phyloP scores from a whole-genome alignment of 2,888 invertebrate species.

The Tricholauxania praeusta region DNA sequence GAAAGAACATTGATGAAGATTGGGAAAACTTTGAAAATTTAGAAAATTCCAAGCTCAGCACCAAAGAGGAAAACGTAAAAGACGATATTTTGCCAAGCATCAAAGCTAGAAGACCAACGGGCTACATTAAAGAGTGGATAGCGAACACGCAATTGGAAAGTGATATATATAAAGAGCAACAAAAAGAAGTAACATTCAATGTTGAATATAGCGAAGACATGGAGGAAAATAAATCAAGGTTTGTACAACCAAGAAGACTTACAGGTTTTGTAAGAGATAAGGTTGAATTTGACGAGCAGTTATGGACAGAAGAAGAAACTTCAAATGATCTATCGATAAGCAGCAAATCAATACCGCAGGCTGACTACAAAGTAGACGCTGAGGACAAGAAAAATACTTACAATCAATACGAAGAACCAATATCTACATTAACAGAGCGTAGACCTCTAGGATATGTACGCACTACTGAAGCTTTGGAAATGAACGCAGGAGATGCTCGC shows the following conservation, averaged over 20 bases:
- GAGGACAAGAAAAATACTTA: neutral
- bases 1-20: slow-evolving; percentile 60
- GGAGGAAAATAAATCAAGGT: slow-evolving; percentile 31
- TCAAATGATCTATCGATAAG: neutral
- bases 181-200: neutral
- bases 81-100: neutral
- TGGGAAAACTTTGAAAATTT: slow-evolving; percentile 57
- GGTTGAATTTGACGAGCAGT: neutral
- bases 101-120: neutral
- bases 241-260: slow-evolving; percentile 34
- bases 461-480: slow-evolving; percentile 38
- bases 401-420: slow-evolving; percentile 32
- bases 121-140: slow-evolving; percentile 1
- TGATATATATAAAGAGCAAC: neutral
- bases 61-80: slow-evolving; percentile 10
- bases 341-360: neutral
- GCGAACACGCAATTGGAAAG: neutral
- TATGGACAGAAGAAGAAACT: neutral
- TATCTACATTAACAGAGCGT: slow-evolving; percentile 16
- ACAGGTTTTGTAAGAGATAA: slow-evolving; percentile 46
- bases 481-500: slow-evolving; percentile 26
- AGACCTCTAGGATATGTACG: slow-evolving; percentile 30
- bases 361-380: neutral
- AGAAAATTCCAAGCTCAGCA: slow-evolving; percentile 24
- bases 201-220: slow-evolving; percentile 5